A percentile compares a stretch with the other conserved stretches of the same genome.
Evolutionary conservation across 1,140 invertebrate species (phyloP).

Genomic region (Zelostemma sp.): DNA sequence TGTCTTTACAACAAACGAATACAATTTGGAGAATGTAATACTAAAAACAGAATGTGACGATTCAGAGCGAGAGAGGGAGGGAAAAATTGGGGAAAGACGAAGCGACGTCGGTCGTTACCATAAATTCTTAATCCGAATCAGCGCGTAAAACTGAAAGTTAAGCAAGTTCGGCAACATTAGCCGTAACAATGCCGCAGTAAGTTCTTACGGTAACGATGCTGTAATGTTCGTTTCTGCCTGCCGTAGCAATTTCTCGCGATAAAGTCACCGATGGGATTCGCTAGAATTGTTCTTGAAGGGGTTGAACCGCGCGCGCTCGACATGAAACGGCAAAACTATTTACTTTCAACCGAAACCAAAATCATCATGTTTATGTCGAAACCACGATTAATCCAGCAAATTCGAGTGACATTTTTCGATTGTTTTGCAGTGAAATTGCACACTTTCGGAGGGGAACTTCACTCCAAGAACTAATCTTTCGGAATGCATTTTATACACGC

Average conservation of each 20-base stretch:
- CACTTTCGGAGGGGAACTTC: no score
- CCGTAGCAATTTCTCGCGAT: conserved; percentile 65
- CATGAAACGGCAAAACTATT: not conserved
- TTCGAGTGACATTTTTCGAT: no score
- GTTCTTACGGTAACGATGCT: conserved; percentile 71
- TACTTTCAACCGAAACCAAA: no score
- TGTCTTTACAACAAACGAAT: not conserved
- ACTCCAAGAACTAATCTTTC: no score
- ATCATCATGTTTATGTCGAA: no score
- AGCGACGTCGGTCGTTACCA: conserved; percentile 58
- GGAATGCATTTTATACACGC: no score
- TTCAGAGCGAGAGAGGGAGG: conserved; percentile 32
- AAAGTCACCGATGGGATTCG: conserved; percentile 69
- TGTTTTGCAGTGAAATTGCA: no score
- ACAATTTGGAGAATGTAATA: not conserved
- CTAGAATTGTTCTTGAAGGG: conserved; percentile 60
- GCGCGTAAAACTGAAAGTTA: conserved; percentile 70
- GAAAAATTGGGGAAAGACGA: conserved; percentile 37
- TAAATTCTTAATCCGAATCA: conserved; percentile 72
- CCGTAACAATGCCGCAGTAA: conserved; percentile 67
- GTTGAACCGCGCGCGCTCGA: conserved; percentile 30
- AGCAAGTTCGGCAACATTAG: conserved; percentile 68
- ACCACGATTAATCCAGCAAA: no score
- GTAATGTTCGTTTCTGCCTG: conserved; percentile 65
- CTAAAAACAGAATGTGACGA: conserved; percentile 22